These are phyloP conservation scores for Gymnocephalus cernua DNA, from an alignment of 2,113 vertebrate genomes.

Conservation along the genomic window DNA sequence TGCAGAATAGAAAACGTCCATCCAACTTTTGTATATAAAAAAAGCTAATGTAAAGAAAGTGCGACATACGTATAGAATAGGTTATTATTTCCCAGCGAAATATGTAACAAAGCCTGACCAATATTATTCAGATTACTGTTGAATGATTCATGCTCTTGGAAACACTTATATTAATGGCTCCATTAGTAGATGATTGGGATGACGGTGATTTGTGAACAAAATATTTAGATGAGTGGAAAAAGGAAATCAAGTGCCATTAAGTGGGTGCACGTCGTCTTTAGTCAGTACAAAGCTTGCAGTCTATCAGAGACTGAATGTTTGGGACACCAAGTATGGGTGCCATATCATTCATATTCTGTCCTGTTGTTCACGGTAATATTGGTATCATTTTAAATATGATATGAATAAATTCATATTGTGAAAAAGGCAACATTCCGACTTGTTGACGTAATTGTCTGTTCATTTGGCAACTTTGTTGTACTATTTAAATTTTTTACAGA, in stretches of 20 bases:
- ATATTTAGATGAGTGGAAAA: background rate
- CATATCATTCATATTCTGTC: too few relatives aligned
- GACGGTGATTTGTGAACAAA: slow-evolving; percentile 16
- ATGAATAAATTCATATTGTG: too few relatives aligned
- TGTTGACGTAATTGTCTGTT: too few relatives aligned
- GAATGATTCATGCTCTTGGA: background rate
- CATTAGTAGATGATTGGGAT: background rate
- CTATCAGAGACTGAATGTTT: background rate
- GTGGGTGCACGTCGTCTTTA: slow-evolving; percentile 2
- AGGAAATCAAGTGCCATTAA: slow-evolving; percentile 14
- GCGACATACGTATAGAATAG: background rate
- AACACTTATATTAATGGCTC: slow-evolving; percentile 7
- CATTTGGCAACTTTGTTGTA: too few relatives aligned
- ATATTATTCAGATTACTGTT: slow-evolving; percentile 3
- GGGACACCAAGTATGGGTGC: too few relatives aligned
- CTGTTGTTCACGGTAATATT: too few relatives aligned
- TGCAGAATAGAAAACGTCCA: background rate
- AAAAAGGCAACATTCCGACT: too few relatives aligned
- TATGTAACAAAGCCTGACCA: background rate
- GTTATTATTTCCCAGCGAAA: background rate
- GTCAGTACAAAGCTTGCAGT: background rate
- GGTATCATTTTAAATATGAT: too few relatives aligned
- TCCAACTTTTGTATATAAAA: background rate
- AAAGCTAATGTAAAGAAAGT: background rate
- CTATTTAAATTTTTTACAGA: too few relatives aligned